Percentiles rank a stretch among this genome's conserved stretches.
phyloP scores from a whole-genome alignment of 2,113 vertebrate species.

The Acanthisitta chloris region DNA sequence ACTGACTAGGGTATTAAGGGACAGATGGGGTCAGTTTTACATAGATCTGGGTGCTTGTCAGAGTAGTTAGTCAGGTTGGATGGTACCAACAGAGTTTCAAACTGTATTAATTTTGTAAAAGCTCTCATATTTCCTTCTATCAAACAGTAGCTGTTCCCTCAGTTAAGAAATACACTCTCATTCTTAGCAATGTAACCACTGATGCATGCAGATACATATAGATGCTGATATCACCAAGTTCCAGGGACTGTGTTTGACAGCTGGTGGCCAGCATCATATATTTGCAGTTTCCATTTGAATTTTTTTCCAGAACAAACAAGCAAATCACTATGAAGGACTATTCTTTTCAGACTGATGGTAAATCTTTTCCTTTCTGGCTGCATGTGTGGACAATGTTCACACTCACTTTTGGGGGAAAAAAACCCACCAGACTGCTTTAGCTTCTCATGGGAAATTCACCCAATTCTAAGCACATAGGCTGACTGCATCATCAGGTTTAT shows the following conservation, averaged over 20 bases:
- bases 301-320: not conserved
- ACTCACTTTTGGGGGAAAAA: not conserved
- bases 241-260: not conserved
- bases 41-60: not conserved
- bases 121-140: not conserved
- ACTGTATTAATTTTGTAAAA: not conserved
- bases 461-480: not conserved
- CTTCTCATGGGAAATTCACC: not conserved
- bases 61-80: not conserved
- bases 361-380: not conserved
- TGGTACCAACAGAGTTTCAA: not conserved
- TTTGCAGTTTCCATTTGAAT: not conserved
- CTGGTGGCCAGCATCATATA: not conserved
- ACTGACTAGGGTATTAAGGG: not conserved
- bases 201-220: not conserved
- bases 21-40: not conserved
- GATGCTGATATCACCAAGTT: not conserved
- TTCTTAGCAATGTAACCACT: not conserved
- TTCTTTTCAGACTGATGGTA: not conserved
- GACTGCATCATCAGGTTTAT: not conserved
- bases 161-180: not conserved
- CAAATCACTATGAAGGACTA: not conserved
- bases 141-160: not conserved
- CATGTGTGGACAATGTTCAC: fast-evolving
- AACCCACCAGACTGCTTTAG: fast-evolving